These are phyloP conservation scores for Etheostoma perlongum DNA, from an alignment of 2,797 vertebrate species.

Conservation along the genomic window DNA sequence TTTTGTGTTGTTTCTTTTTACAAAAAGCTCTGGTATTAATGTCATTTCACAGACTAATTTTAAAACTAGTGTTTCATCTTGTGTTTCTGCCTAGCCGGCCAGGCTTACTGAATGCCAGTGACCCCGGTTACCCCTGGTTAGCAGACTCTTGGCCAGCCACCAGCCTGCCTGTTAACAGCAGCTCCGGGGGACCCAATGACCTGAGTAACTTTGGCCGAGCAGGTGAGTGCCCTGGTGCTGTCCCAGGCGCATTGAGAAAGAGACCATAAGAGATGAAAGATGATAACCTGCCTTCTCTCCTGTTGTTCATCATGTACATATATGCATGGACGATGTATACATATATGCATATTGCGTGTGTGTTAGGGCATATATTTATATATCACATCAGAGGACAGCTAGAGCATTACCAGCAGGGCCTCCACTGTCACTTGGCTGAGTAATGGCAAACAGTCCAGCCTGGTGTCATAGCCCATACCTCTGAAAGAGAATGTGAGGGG, in stretches of 20 bases:
- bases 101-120: slow-evolving; percentile 93
- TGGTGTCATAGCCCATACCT: slow-evolving; percentile 83
- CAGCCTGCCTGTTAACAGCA: slow-evolving; percentile 96
- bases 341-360: slow-evolving; percentile 57
- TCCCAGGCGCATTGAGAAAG: slow-evolving; percentile 5
- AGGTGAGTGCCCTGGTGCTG: slow-evolving; percentile 83
- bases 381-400: slow-evolving; percentile 64
- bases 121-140: slow-evolving; percentile 97
- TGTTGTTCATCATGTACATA: slow-evolving; percentile 53
- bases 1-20: neutral
- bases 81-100: slow-evolving; percentile 87
- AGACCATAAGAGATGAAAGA: slow-evolving; percentile 43
- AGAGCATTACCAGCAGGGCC: slow-evolving; percentile 60
- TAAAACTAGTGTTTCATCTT: slow-evolving; percentile 33
- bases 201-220: slow-evolving; percentile 95
- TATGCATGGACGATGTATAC: slow-evolving; percentile 40
- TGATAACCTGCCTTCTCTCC: slow-evolving; percentile 28
- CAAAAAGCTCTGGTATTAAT: slow-evolving; percentile 20
- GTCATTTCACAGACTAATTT: slow-evolving; percentile 24
- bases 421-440: slow-evolving; percentile 75
- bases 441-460: slow-evolving; percentile 81
- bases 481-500: slow-evolving; percentile 61
- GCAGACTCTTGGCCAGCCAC: slow-evolving; percentile 98
- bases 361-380: slow-evolving; percentile 73
- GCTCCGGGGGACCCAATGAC: slow-evolving; percentile 93